A percentile compares a stretch with the other conserved stretches of the same genome.
Evolutionary conservation across 2,888 invertebrate genomes (phyloP).

Genomic region (Coenonympha arcania): DNA sequence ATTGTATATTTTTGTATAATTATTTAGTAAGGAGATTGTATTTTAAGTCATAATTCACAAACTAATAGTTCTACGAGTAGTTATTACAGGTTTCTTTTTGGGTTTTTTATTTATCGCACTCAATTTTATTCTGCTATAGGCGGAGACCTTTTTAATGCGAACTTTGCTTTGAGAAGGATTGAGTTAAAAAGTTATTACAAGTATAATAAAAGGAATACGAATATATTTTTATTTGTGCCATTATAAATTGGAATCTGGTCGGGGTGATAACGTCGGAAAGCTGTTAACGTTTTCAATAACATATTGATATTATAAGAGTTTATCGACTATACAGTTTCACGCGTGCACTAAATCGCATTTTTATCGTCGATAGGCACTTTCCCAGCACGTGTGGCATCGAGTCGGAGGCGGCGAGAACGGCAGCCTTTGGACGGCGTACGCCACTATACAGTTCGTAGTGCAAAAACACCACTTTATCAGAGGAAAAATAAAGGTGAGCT

Average conservation of each 20-base stretch:
- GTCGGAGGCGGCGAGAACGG: slow-evolving; percentile 53
- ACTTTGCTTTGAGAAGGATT: no score
- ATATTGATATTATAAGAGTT: slow-evolving; percentile 2
- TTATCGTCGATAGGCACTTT: slow-evolving; percentile 46
- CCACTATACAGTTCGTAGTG: slow-evolving; percentile 61
- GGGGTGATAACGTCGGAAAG: not conserved
- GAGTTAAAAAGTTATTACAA: no score
- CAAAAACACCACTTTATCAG: slow-evolving; percentile 61
- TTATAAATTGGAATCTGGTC: not conserved
- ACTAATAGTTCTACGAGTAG: no score
- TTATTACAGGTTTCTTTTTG: no score
- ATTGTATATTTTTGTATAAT: no score
- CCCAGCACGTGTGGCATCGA: slow-evolving; percentile 62
- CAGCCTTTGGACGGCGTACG: slow-evolving; percentile 60
- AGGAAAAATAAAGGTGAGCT: slow-evolving; percentile 55
- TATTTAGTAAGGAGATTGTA: no score
- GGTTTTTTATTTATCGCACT: no score
- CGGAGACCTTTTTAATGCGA: no score
- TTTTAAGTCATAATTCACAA: no score
- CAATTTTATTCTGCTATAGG: no score
- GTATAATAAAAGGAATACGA: not conserved
- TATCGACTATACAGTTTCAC: slow-evolving; percentile 8
- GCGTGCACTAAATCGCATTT: slow-evolving; percentile 10
- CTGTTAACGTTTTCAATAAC: slow-evolving; percentile 4
- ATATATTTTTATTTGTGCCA: no score